Evolutionary conservation across 2,797 vertebrate genomes (phyloP), one percentile per base, ranked within the genome.

Genomic region (Ceryle rudis): DNA sequence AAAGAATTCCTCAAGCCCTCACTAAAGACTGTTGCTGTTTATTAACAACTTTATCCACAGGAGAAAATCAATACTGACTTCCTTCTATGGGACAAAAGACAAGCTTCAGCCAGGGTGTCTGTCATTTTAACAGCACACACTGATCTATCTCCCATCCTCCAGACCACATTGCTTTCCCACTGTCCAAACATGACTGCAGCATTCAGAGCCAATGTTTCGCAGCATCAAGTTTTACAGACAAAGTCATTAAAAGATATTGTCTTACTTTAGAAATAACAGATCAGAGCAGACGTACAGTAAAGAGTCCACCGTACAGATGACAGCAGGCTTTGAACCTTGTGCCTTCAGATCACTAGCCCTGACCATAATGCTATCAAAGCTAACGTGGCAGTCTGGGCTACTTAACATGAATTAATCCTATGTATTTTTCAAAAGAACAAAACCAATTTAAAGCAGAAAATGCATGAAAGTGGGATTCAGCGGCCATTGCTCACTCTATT

Each of bases 151-250:
- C 83, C 67, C 75, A 81, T 66, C 73, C 77, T 69, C 69, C 88
- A 86, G 51, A 86, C 35, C 55, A 54, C 4, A 3, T 10, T 41
- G 19, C 65, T 61, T 64, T 74, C 69, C 65, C 64, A 10, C 52
- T 78, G 23, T 29, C 42, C 72, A 88, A 95, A 78, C 33, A 83
- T 3, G 6, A 69, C 81, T 72, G n/a, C 3, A 8, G 37, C 80
- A 71, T n/a, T 64, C 87, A 60, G 23, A 49, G 31, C 6, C 57
- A 55, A 0, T 11, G 16, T 33, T 72, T 71, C 90, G 71, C 57
- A 69, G 77, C 51, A 91, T 29, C 47, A 89, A 69, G 58, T 88
- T 88, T 54, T 51, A 81, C 54, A 71, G 64, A 67, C 75, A 72
- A 55, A 86, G 46, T 23, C 29, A 78, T 91, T 61, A 79, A 51